Conservation (phyloP, 1,140 invertebrate genomes). For the Callitettix versicolor region DNA sequence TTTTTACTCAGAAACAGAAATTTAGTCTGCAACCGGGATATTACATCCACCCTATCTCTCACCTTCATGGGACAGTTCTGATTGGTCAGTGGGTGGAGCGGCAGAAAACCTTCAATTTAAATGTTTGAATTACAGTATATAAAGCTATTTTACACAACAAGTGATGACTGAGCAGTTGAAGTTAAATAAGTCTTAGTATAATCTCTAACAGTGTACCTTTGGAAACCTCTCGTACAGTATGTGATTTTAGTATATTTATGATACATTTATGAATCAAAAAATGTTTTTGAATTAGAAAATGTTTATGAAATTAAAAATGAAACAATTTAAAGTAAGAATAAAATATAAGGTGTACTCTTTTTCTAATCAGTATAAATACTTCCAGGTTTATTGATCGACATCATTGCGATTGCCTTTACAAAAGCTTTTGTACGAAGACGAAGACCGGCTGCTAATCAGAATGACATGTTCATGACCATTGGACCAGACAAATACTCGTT, state of each 20-base stretch:
- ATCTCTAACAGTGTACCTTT: not conserved
- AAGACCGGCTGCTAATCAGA: slow-evolving; percentile 54
- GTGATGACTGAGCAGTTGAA: too few relatives aligned
- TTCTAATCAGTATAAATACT: slow-evolving; percentile 31
- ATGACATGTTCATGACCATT: slow-evolving; percentile 47
- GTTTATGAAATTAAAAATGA: not conserved
- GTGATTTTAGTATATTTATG: not conserved
- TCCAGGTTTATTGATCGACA: slow-evolving; percentile 76
- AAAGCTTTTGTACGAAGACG: slow-evolving; percentile 70
- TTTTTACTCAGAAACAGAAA: too few relatives aligned
- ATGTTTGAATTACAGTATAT: too few relatives aligned
- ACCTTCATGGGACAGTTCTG: too few relatives aligned
- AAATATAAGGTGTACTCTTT: too few relatives aligned
- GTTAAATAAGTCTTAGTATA: not conserved
- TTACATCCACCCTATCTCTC: too few relatives aligned
- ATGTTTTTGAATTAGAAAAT: not conserved
- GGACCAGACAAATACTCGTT: slow-evolving; percentile 87
- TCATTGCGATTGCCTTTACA: slow-evolving; percentile 65
- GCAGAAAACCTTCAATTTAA: too few relatives aligned
- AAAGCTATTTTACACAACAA: too few relatives aligned
- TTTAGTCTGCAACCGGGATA: too few relatives aligned
- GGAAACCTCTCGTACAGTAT: not conserved
- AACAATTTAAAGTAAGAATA: too few relatives aligned
- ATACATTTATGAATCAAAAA: not conserved
- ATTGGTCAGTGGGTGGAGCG: too few relatives aligned